Evolutionary conservation across 2,888 invertebrate genomes (phyloP), one percentile per base, ranked within the genome.

Genomic region (Zaprionus lineosus): DNA sequence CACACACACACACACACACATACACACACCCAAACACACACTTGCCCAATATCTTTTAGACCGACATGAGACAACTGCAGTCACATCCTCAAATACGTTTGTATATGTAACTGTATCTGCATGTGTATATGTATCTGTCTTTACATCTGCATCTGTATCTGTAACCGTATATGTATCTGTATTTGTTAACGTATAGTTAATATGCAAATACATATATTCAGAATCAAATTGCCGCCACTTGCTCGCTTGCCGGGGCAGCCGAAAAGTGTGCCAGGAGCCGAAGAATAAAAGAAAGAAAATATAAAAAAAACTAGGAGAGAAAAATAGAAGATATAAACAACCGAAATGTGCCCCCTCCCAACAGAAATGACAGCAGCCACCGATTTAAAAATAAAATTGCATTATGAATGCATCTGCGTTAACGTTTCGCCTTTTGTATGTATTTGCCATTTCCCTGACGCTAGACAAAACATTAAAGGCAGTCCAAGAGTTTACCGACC

Each of bases 351-450:
- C 4, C 29, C 15, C 40, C 46, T 48, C 21, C 57, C 11, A 26
- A 31, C 41, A 40, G 21, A 74, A 75, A 71, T 58, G 76, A 76
- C 68, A 79, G n/a, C n/a, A n/a, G 69, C 37, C 43, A 53, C 28
- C 60, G 77, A 63, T 81, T 76, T 81, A 84, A 84, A 77, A 77
- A 84, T 84, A 77, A 84, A 77, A 84, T 84, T 84, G 81, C 77
- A 84, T 81, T 77, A 84, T 77, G 77, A 77, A 66, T 69, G 66
- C 84, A 84, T 57, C 75, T 53, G 65, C 60, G 24, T 43, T 46
- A 61, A 51, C 51, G 41, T 46, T 52, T 44, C 37, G 46, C 34
- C 60, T 66, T 61, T 51, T 67, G 41, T 64, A 15, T 57, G 16
- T 40, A 48, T 31, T 60, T 44, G 64, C 58, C 29, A 48, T 69